Evolutionary conservation across 2,113 vertebrate genomes (phyloP), one percentile per base, ranked within the genome.

Genomic region (Mus spicilegus): DNA sequence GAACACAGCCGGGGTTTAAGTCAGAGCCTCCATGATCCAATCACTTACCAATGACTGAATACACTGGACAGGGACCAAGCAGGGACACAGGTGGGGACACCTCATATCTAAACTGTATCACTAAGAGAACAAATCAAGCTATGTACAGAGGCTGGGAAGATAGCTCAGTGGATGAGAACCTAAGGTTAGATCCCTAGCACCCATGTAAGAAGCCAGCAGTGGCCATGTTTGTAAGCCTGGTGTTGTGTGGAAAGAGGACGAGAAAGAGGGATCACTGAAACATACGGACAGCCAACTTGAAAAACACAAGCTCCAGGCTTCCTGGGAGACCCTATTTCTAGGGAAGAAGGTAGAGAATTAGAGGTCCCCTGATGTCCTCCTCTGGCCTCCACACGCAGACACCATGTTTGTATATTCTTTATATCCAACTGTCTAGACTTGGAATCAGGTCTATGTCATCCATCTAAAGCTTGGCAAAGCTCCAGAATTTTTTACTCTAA

Each of bases 141-240:
- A 28, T 0, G 17, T 10, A 1, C 4, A 19, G 24, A 28, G 39
- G 7, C 0, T 1, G 0, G 22, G 24, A 24, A 1, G 3, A 22
- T 11, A 30, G 58, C 39, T 1, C 39, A 30, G 16, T 19, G 39
- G 39, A 11, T 28, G 17, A 65, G 39, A 9, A 11, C 39, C 61
- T 33, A 10, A 86, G 42, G 33, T 86, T 86, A 42, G 16, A 6
- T 46, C 28, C 2, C 7, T 17, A 49, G 28, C 39, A 65, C 26
- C 61, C 26, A 46, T 3, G 39, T 30, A 20, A 46, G 61, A 46
- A 85, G 82, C 8, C 39, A 42, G 26, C 17, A 10, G 61, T 12
- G 39, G 26, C 39, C 82, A 46, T 13, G 8, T 42, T 11, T 17
- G 58, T 65, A 30, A 85, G 24, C 39, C 82, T 13, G 42, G 58